Percentiles rank a stretch among this genome's conserved stretches.
Conservation (phyloP, 1,140 invertebrate genomes). For the Apis cerana region DNA sequence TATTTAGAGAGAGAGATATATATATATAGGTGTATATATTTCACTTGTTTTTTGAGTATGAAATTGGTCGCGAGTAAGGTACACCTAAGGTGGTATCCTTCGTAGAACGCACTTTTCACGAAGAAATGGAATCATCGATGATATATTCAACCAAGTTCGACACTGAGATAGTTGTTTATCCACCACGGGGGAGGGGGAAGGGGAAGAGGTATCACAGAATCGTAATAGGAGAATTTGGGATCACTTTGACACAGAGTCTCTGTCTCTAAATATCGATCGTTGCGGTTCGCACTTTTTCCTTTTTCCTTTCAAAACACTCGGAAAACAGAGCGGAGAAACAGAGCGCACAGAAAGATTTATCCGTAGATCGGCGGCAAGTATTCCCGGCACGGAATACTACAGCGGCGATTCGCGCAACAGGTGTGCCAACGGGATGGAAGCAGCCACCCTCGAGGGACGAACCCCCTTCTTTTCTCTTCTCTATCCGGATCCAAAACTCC, state of each 20-base stretch:
- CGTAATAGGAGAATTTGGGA: too few species aligned
- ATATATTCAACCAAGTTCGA: too few species aligned
- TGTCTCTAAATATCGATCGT: too few species aligned
- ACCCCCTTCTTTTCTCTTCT: neutral
- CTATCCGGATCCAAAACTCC: neutral
- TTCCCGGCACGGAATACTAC: neutral
- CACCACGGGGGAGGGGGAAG: too few species aligned
- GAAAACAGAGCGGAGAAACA: neutral
- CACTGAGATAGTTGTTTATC: too few species aligned
- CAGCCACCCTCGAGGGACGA: neutral
- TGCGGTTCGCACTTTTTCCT: too few species aligned
- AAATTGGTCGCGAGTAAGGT: neutral
- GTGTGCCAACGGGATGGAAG: neutral
- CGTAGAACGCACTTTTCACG: neutral
- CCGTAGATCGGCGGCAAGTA: too few species aligned
- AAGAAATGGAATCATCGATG: neutral
- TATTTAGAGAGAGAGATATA: too few species aligned
- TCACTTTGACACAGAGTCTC: neutral
- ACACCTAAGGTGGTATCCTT: too few species aligned
- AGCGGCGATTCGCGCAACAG: slow-evolving; percentile 19
- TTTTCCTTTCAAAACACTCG: neutral
- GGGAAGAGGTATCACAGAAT: neutral
- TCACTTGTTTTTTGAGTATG: too few species aligned
- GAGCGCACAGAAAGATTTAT: neutral
- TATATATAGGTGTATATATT: too few species aligned